Conservation (phyloP, 2,113 vertebrate species). For the Calyptomena viridis region DNA sequence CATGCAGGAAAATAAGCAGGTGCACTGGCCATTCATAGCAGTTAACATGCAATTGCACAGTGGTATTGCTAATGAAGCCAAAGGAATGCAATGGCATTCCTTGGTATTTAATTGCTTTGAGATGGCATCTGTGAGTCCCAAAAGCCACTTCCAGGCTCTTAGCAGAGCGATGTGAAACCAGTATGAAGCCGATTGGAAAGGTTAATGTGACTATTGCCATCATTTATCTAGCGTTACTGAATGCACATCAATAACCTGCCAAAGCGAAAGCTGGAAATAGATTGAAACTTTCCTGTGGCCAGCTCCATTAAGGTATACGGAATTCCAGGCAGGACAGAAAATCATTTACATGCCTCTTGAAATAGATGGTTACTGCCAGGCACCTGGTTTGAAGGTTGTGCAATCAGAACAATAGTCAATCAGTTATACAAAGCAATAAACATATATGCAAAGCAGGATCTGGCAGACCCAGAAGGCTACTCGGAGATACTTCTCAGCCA, state of each 20-base stretch:
- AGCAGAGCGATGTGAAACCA: background rate
- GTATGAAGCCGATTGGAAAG: background rate
- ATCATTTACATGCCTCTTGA: background rate
- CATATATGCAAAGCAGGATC: background rate
- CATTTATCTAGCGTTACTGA: background rate
- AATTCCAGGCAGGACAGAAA: background rate
- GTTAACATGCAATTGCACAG: background rate
- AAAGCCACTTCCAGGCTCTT: background rate
- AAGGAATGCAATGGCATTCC: background rate
- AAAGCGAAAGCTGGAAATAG: background rate
- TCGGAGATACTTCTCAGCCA: background rate
- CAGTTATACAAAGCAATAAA: background rate
- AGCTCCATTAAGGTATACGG: background rate
- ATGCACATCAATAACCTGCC: background rate
- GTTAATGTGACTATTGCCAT: background rate
- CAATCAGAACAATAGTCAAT: background rate
- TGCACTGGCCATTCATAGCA: background rate
- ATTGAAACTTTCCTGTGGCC: background rate
- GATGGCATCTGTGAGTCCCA: background rate
- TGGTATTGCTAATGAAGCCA: background rate
- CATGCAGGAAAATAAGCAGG: background rate
- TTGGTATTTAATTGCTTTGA: background rate
- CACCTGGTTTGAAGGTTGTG: background rate
- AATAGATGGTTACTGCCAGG: background rate
- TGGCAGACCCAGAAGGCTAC: background rate